phyloP scores from a whole-genome alignment of 2,888 invertebrate species.

The Catocala sponsa region DNA sequence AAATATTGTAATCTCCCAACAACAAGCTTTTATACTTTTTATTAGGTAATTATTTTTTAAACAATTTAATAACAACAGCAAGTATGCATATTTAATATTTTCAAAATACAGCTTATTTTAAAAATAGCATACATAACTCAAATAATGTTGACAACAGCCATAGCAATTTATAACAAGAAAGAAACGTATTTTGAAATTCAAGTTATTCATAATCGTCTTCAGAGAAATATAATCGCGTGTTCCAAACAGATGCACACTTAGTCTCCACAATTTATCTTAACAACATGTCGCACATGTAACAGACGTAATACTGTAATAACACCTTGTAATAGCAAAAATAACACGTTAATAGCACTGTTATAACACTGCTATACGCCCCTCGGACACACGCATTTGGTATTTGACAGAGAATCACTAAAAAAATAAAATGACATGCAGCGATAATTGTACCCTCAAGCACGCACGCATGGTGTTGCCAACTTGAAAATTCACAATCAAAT shows the following conservation, averaged over 20 bases:
- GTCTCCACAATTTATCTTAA: slow-evolving; percentile 30
- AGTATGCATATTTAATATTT: no score
- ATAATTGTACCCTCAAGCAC: slow-evolving; percentile 43
- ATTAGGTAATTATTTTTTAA: no score
- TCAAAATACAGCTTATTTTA: no score
- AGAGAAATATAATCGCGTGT: slow-evolving; percentile 20
- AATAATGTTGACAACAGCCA: no score
- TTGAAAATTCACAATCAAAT: slow-evolving; percentile 44
- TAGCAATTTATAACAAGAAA: no score
- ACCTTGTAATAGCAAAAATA: slow-evolving; percentile 22
- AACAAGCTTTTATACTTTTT: no score
- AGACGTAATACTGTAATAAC: slow-evolving; percentile 33
- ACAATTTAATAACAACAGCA: no score
- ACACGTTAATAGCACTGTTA: slow-evolving; percentile 7
- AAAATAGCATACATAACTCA: no score
- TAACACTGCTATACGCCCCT: slow-evolving; percentile 19
- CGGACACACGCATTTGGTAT: slow-evolving; percentile 26
- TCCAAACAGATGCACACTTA: not conserved
- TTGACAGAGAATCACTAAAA: slow-evolving; percentile 43
- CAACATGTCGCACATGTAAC: slow-evolving; percentile 33
- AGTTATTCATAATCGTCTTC: no score
- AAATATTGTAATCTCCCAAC: no score
- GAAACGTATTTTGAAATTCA: no score
- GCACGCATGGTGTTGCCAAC: slow-evolving; percentile 28
- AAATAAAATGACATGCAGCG: slow-evolving; percentile 35